Conservation (phyloP, 2,888 invertebrate species). For the Tiliacea aurago region DNA sequence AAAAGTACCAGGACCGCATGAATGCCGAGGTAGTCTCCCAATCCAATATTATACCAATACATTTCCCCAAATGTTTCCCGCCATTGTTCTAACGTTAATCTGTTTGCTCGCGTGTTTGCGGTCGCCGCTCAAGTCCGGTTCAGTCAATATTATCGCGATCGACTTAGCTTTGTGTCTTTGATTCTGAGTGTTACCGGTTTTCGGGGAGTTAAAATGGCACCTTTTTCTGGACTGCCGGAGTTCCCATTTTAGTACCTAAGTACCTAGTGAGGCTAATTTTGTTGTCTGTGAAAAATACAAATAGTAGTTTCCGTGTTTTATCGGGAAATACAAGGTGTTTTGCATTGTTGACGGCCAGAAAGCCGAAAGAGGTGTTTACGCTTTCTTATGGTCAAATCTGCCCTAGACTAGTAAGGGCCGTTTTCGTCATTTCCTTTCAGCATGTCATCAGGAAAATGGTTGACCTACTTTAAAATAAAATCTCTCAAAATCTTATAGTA, state of each 20-base stretch:
- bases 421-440: neutral
- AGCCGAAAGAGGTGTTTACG: neutral
- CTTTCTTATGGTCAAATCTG: neutral
- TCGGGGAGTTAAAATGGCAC: slow-evolving; percentile 64
- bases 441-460: neutral
- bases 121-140: slow-evolving; percentile 78
- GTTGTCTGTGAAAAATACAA: no score
- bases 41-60: slow-evolving; percentile 52
- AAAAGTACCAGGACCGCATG: slow-evolving; percentile 48
- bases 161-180: slow-evolving; percentile 73
- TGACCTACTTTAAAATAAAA: neutral
- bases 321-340: neutral
- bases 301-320: neutral
- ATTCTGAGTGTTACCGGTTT: slow-evolving; percentile 69
- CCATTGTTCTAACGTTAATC: slow-evolving; percentile 81
- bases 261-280: neutral
- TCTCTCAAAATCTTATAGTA: neutral
- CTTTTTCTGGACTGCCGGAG: neutral
- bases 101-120: slow-evolving; percentile 82
- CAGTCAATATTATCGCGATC: slow-evolving; percentile 82
- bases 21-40: slow-evolving; percentile 28
- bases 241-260: neutral
- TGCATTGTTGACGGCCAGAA: neutral
- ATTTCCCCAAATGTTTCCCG: slow-evolving; percentile 63
- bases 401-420: neutral